Evolutionary conservation across 2,113 vertebrate genomes (phyloP).

Genomic region (Carassius gibelio): DNA sequence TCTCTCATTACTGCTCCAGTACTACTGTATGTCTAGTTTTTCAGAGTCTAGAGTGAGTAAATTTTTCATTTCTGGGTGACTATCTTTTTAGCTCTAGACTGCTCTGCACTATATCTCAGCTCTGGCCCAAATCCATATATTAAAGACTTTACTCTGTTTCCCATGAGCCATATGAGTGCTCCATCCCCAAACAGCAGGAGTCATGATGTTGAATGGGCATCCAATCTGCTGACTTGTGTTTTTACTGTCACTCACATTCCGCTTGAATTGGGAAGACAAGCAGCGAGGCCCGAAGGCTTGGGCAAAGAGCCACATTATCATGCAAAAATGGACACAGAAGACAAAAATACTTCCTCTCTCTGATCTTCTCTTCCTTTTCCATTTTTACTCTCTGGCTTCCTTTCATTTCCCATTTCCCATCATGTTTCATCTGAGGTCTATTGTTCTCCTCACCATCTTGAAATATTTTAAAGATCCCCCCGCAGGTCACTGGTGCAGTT

Average conservation of each 20-base stretch:
- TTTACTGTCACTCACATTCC: constrained; percentile 28
- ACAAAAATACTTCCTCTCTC: constrained; percentile 33
- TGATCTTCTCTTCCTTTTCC: constrained; percentile 11
- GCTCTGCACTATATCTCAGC: background rate
- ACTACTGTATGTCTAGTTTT: background rate
- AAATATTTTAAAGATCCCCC: constrained; percentile 39
- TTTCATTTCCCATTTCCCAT: constrained; percentile 7
- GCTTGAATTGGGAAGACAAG: constrained; percentile 30
- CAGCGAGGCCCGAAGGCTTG: constrained; percentile 17
- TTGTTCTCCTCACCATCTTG: constrained; percentile 34
- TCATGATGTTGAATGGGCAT: constrained; percentile 48
- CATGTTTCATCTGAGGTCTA: background rate
- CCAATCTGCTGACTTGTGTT: constrained; percentile 49
- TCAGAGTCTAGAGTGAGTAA: background rate
- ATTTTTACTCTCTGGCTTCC: constrained; percentile 15
- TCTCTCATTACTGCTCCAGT: background rate
- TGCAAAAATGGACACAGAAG: constrained; percentile 26
- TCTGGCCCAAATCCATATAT: constrained; percentile 21
- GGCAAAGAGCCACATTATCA: constrained; percentile 11
- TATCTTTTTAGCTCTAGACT: background rate
- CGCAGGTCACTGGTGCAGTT: constrained; percentile 29
- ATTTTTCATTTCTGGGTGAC: background rate
- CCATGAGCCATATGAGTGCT: constrained; percentile 15
- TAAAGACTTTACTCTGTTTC: constrained; percentile 49
- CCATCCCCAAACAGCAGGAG: constrained; percentile 46